A percentile compares a stretch with the other conserved stretches of the same genome.
These are phyloP conservation scores for Drosophila leontia DNA, from an alignment of 1,140 invertebrate species.

Conservation along the genomic window DNA sequence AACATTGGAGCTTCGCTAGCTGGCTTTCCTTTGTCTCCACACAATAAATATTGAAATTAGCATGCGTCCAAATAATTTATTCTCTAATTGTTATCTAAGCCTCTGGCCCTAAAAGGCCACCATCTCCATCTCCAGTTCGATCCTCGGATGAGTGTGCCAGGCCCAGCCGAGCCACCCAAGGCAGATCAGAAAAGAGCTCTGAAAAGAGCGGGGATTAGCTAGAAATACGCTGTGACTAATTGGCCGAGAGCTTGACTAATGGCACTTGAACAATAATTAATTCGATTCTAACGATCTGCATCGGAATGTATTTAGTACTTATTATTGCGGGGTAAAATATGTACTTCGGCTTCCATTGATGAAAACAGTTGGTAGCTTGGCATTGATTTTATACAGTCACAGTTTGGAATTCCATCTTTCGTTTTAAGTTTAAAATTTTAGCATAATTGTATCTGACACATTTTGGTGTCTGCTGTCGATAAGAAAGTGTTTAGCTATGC, in stretches of 20 bases:
- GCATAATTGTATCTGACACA: slow-evolving; percentile 5
- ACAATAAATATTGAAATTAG: slow-evolving; percentile 69
- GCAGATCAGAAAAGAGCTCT: slow-evolving; percentile 22
- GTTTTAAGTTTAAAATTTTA: neutral
- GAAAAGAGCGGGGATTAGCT: slow-evolving; percentile 12
- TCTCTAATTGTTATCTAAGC: slow-evolving; percentile 76
- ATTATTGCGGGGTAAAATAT: slow-evolving; percentile 16
- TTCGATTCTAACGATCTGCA: slow-evolving; percentile 11
- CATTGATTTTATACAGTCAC: neutral
- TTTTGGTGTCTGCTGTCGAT: slow-evolving; percentile 9
- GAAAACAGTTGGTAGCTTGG: neutral
- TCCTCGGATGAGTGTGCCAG: slow-evolving; percentile 30
- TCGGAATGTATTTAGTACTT: slow-evolving; percentile 8
- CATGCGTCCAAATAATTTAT: slow-evolving; percentile 73
- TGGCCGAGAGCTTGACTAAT: slow-evolving; percentile 44
- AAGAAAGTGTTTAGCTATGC: neutral
- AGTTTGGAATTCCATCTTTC: neutral
- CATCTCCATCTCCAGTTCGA: slow-evolving; percentile 22
- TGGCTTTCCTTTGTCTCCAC: slow-evolving; percentile 47
- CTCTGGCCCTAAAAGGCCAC: slow-evolving; percentile 27
- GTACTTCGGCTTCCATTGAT: slow-evolving; percentile 14
- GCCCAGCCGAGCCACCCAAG: slow-evolving; percentile 1
- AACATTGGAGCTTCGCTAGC: slow-evolving; percentile 43
- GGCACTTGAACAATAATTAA: slow-evolving; percentile 27
- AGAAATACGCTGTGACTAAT: slow-evolving; percentile 38